phyloP scores from a whole-genome alignment of 2,113 vertebrate species.

The Peromyscus leucopus region DNA sequence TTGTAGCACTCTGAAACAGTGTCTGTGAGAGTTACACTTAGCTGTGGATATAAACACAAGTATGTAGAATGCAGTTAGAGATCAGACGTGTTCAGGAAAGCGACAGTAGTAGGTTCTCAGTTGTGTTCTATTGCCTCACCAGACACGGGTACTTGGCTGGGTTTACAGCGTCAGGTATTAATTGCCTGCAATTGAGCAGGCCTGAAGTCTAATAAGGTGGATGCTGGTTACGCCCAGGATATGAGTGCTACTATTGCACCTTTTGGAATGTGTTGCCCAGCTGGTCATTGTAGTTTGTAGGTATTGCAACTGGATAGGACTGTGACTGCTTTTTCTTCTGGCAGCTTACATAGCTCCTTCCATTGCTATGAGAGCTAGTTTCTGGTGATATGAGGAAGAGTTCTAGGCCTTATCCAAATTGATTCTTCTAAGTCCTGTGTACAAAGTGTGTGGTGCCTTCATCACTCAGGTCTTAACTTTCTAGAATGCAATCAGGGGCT shows the following conservation, averaged over 20 bases:
- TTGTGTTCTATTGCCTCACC: neutral
- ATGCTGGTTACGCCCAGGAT: neutral
- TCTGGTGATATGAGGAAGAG: neutral
- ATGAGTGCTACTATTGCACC: neutral
- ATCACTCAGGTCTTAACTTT: neutral
- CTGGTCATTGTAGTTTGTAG: neutral
- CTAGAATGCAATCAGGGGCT: neutral
- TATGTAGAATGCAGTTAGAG: neutral
- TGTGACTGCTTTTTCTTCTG: neutral
- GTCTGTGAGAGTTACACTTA: no score
- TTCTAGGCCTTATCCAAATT: neutral
- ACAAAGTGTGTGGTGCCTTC: neutral
- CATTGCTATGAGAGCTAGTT: neutral
- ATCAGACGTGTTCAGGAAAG: neutral
- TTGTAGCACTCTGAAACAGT: neutral
- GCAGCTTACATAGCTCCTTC: neutral
- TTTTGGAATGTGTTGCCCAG: neutral
- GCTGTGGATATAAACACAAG: neutral
- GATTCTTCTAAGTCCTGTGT: neutral
- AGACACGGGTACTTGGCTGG: neutral
- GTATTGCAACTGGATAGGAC: neutral
- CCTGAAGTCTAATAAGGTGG: neutral
- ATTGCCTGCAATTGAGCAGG: neutral
- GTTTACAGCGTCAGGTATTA: neutral
- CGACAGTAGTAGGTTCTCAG: neutral